These are phyloP conservation scores for Macrosiphum euphorbiae DNA, from an alignment of 2,888 invertebrate species.

Conservation along the genomic window DNA sequence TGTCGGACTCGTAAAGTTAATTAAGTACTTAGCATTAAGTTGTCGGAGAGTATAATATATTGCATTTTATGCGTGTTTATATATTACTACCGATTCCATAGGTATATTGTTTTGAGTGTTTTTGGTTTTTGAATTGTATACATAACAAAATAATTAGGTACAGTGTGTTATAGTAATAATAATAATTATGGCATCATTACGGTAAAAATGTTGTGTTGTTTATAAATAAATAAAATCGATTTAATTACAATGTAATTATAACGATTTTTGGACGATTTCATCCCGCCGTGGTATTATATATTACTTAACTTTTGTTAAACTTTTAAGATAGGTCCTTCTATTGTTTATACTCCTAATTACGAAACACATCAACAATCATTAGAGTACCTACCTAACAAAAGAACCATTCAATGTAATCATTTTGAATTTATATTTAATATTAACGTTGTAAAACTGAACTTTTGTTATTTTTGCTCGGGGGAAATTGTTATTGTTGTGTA, in stretches of 20 bases:
- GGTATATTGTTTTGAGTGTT: neutral
- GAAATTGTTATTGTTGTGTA: neutral
- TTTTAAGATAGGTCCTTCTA: constrained; percentile 17
- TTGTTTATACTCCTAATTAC: constrained; percentile 52
- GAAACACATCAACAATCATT: constrained; percentile 51
- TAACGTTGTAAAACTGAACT: neutral
- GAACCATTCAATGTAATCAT: neutral
- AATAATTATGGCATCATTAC: neutral
- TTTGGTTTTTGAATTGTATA: neutral
- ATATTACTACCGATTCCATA: neutral
- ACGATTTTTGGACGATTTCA: neutral
- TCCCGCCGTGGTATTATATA: neutral
- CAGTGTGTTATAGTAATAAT: neutral
- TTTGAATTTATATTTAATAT: constrained; percentile 6
- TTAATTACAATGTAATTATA: constrained; percentile 5
- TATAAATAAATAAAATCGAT: constrained; percentile 10
- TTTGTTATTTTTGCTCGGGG: too few relatives aligned
- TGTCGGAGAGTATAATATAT: neutral
- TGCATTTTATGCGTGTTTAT: neutral
- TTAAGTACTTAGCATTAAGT: neutral
- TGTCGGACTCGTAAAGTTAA: neutral
- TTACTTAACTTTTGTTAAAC: constrained; percentile 29
- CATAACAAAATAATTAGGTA: neutral
- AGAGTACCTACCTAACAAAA: constrained; percentile 1
- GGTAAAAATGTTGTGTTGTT: neutral